Base-by-base conservation (phyloP, 2,888 invertebrate genomes). In the Melolontha melolontha region DNA sequence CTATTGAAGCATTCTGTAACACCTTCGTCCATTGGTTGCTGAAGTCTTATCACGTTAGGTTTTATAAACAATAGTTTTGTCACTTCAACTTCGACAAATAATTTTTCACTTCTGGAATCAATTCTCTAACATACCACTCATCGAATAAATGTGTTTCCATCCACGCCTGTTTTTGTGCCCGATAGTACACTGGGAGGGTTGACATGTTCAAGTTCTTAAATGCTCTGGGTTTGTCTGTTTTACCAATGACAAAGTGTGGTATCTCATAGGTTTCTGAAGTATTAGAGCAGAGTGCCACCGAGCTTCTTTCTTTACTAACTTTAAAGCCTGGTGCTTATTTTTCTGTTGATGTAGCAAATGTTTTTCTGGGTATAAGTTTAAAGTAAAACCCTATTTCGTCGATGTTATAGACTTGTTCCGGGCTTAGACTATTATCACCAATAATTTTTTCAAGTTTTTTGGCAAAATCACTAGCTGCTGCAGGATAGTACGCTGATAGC, bases 251-350 rank as follows among this genome's bases (percentile, higher is more conserved):
- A 52, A 67, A 40, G 11, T 64, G 54, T 34, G 71, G 70, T 44
- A 75, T 64, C 71, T 73, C 75, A 16, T 68, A 67, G 7, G 66
- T 72, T 6, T 74, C 74, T 16, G 72, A 63, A 42, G 73, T 74
- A 59, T 75, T 76, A 47, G 57, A 64, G 42, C 73, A 76, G 34
- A 71, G 67, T 49, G 71, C 50, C 57, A 75, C 67, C 17, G 74
- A 74, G 27, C 72, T 39, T 39, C 72, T 66, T 71, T 75, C 72
- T 69, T 74, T 75, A 65, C 71, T 71, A 41, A 63, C 54, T 63
- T 73, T 75, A 17, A 67, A 69, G 17, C 71, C 72, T 41, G 72
- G 64, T 50, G 70, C 73, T 14, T 49, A 49, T 10, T 14, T 54
- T 70, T 73, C 70, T 34, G 63, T 54, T 34, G 67, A 59, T 14